Percentiles rank a stretch among this genome's conserved stretches.
Conservation (phyloP, 2,888 invertebrate genomes). For the Meiosimyza platycephala region DNA sequence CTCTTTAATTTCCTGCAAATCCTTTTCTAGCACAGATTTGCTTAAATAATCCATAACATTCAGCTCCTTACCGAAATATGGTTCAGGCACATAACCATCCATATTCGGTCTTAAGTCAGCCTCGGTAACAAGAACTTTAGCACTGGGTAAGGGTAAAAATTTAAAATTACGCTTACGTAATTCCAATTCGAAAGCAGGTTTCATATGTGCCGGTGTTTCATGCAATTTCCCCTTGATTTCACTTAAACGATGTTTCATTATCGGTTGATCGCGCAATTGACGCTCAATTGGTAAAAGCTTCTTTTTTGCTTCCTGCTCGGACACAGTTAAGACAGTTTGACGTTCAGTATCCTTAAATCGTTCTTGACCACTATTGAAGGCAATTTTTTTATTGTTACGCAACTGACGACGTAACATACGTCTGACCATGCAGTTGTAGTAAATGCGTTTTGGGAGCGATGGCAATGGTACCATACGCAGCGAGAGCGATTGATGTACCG, state of each 20-base stretch:
- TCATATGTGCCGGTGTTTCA: constrained; percentile 52
- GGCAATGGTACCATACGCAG: constrained; percentile 39
- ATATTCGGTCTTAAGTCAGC: constrained; percentile 46
- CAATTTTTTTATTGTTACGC: constrained; percentile 60
- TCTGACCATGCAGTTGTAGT: constrained; percentile 56
- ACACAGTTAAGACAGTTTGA: constrained; percentile 47
- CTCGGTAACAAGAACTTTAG: constrained; percentile 57
- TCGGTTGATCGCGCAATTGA: constrained; percentile 51
- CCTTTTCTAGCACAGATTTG: too few species aligned
- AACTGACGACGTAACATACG: constrained; percentile 55
- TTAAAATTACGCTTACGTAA: constrained; percentile 59
- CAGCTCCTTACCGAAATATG: neutral
- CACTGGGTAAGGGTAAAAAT: constrained; percentile 57
- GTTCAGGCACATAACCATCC: neutral
- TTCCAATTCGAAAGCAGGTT: constrained; percentile 47
- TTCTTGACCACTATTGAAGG: constrained; percentile 59
- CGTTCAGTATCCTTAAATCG: constrained; percentile 55
- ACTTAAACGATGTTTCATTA: constrained; percentile 38
- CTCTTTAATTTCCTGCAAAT: too few species aligned
- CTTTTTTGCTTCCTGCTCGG: constrained; percentile 51
- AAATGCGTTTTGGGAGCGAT: constrained; percentile 37
- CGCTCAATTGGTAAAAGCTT: constrained; percentile 49
- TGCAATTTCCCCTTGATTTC: constrained; percentile 48
- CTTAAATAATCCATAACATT: too few species aligned
- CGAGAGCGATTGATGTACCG: constrained; percentile 46